These are phyloP conservation scores for Cataglyphis albicans DNA, from an alignment of 2,888 invertebrate genomes.

Conservation along the genomic window DNA sequence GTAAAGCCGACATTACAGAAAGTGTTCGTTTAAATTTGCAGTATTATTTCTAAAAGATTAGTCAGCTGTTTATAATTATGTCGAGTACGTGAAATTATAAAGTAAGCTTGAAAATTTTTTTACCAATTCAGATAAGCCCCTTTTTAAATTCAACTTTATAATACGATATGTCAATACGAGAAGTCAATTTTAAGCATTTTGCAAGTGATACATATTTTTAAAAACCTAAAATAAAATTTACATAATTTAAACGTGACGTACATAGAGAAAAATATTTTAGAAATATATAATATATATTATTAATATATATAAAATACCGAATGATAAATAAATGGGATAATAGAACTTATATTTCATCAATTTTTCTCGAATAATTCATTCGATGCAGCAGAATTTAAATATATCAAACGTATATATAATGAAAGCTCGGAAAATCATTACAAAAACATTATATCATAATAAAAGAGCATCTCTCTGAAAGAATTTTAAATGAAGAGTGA, in stretches of 20 bases:
- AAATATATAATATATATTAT: background rate
- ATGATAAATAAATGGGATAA: background rate
- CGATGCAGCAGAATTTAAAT: background rate
- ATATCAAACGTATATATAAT: background rate
- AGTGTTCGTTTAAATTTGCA: background rate
- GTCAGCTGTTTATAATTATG: background rate
- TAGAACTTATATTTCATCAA: background rate
- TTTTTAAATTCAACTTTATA: background rate
- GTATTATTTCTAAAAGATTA: background rate
- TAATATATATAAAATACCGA: background rate
- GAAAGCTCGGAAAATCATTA: background rate
- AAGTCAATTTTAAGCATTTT: background rate
- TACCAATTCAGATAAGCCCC: background rate
- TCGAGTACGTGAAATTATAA: background rate
- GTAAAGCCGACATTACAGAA: background rate
- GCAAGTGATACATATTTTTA: background rate
- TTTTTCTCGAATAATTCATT: background rate
- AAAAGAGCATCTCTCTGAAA: conserved; percentile 1
- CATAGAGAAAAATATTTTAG: background rate
- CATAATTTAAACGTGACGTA: background rate
- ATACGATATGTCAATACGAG: background rate
- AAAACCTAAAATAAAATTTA: background rate
- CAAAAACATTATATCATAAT: background rate
- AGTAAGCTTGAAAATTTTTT: background rate
- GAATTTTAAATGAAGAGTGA: background rate